Percentiles rank a stretch among this genome's conserved stretches.
Evolutionary conservation across 2,113 vertebrate genomes (phyloP).

Genomic region (Desmodus rotundus): DNA sequence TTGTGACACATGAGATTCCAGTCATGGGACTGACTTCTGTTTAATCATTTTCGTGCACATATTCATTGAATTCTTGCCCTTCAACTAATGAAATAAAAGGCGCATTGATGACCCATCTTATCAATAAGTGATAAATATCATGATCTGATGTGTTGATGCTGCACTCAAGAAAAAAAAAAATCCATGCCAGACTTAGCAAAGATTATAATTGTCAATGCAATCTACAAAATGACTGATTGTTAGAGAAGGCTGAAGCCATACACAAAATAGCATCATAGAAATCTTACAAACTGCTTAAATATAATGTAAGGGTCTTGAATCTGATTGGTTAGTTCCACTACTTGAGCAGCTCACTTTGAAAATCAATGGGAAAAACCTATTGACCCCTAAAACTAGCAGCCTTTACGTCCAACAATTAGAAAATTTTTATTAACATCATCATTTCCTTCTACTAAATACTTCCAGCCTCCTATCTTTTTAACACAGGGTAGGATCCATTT

Average conservation of each 20-base stretch:
- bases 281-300: neutral
- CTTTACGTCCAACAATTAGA: neutral
- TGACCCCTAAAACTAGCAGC: neutral
- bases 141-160: neutral
- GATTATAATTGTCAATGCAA: neutral
- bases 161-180: neutral
- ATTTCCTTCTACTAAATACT: neutral
- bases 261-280: neutral
- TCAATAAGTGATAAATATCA: neutral
- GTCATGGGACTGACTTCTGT: neutral
- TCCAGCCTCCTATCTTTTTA: neutral
- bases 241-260: neutral
- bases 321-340: neutral
- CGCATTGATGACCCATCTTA: neutral
- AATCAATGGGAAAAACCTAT: neutral
- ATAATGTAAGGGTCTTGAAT: neutral
- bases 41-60: neutral
- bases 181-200: neutral
- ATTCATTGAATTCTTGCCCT: neutral
- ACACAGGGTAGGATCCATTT: neutral
- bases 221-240: neutral
- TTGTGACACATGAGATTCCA: neutral
- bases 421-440: neutral
- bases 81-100: constrained; percentile 6
- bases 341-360: neutral